Evolutionary conservation across 2,113 vertebrate species (phyloP).

Genomic region (Pseudopipra pipra): DNA sequence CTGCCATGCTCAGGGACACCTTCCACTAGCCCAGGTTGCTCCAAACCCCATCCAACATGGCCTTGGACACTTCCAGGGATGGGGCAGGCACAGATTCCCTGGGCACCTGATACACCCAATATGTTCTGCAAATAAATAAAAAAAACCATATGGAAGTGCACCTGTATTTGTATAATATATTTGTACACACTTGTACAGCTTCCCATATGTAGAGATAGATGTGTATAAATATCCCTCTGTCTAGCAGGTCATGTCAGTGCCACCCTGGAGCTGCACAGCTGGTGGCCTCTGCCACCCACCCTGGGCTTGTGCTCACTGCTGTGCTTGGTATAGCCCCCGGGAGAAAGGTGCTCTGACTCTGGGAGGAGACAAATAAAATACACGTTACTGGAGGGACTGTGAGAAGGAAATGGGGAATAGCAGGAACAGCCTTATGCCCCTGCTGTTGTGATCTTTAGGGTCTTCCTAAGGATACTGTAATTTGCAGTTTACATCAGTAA

Average conservation of each 20-base stretch:
- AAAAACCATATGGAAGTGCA: background rate
- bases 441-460: background rate
- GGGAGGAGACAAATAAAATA: background rate
- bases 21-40: background rate
- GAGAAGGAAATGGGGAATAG: background rate
- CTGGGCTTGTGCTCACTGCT: background rate
- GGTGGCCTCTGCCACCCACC: rapidly evolving
- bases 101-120: background rate
- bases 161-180: background rate
- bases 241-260: too few species aligned
- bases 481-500: too few species aligned
- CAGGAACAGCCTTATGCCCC: background rate
- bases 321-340: rapidly evolving
- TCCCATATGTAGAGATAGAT: background rate
- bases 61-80: background rate
- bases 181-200: background rate
- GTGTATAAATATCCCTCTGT: background rate
- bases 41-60: too few species aligned
- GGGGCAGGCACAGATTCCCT: background rate
- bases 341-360: background rate
- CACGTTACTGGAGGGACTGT: background rate
- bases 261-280: background rate
- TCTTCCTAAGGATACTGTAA: too few species aligned
- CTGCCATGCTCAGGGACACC: background rate
- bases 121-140: background rate